phyloP scores from a whole-genome alignment of 1,140 invertebrate species.

The Pemphigus obesinymphae region DNA sequence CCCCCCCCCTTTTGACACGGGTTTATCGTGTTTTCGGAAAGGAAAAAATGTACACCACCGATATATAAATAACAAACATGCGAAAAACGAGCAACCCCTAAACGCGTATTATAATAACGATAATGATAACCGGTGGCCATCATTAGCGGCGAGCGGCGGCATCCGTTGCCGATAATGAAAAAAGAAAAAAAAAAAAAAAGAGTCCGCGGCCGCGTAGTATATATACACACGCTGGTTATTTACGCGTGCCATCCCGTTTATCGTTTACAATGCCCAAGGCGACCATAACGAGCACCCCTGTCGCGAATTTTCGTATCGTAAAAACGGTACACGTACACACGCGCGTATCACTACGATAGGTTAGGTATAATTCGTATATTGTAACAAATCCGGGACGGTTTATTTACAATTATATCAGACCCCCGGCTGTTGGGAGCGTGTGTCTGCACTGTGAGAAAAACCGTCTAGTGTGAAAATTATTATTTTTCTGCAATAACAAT shows the following conservation, averaged over 20 bases:
- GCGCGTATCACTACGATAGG: not conserved
- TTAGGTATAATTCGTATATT: not conserved
- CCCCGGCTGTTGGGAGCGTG: not conserved
- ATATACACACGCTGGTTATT: not conserved
- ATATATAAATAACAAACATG: too few relatives aligned
- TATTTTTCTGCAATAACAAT: not conserved
- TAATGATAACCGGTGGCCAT: not conserved
- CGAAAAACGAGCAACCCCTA: too few relatives aligned
- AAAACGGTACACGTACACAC: not conserved
- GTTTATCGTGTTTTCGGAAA: too few relatives aligned
- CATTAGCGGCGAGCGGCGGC: not conserved
- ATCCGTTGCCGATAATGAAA: not conserved
- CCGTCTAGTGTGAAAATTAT: not conserved
- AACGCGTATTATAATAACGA: too few relatives aligned
- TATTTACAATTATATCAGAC: conserved; percentile 26
- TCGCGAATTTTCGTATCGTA: not conserved
- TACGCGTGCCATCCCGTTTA: not conserved
- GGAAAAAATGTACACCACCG: too few relatives aligned
- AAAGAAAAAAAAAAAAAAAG: too few relatives aligned
- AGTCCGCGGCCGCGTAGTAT: not conserved
- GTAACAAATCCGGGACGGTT: not conserved
- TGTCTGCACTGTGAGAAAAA: not conserved
- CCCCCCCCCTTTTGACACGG: too few relatives aligned
- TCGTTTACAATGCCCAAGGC: conserved; percentile 7
- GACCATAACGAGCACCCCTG: conserved; percentile 4